Evolutionary conservation across 2,888 invertebrate genomes (phyloP).

Genomic region (Kryphioiulus occultus): DNA sequence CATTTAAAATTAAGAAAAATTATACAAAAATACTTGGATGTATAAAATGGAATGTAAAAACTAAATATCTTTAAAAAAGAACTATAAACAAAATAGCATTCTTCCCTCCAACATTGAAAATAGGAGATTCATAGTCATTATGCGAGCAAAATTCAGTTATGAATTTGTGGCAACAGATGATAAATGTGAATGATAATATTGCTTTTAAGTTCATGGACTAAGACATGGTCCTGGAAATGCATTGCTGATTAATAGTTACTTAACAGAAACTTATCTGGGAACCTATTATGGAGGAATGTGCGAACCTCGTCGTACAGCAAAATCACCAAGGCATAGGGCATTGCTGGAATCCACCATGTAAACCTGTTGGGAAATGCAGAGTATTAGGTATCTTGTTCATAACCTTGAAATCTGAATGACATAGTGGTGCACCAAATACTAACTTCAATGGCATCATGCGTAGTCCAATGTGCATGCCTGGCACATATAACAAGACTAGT

Average conservation of each 20-base stretch:
- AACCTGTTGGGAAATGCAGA: conserved; percentile 43
- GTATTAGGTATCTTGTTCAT: background rate
- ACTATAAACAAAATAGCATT: background rate
- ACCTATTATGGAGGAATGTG: conserved; percentile 17
- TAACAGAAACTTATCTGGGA: conserved; percentile 29
- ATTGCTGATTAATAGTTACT: background rate
- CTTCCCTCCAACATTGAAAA: background rate
- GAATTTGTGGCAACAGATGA: background rate
- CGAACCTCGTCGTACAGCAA: conserved; percentile 52
- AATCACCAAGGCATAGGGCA: conserved; percentile 51
- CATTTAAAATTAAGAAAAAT: background rate
- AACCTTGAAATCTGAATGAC: background rate
- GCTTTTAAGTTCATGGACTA: background rate
- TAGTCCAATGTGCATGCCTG: conserved; percentile 52
- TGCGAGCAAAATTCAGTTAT: background rate
- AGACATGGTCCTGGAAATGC: background rate
- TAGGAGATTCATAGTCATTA: conserved; percentile 1
- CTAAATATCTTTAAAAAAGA: background rate
- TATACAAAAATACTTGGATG: conserved; percentile 8
- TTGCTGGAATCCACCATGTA: conserved; percentile 52
- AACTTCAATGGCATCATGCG: conserved; percentile 52
- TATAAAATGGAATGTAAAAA: conserved; percentile 36
- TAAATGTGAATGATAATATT: background rate
- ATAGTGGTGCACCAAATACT: background rate
- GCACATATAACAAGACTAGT: conserved; percentile 53